Conservation (phyloP, 2,888 invertebrate genomes). For the Phania funesta region DNA sequence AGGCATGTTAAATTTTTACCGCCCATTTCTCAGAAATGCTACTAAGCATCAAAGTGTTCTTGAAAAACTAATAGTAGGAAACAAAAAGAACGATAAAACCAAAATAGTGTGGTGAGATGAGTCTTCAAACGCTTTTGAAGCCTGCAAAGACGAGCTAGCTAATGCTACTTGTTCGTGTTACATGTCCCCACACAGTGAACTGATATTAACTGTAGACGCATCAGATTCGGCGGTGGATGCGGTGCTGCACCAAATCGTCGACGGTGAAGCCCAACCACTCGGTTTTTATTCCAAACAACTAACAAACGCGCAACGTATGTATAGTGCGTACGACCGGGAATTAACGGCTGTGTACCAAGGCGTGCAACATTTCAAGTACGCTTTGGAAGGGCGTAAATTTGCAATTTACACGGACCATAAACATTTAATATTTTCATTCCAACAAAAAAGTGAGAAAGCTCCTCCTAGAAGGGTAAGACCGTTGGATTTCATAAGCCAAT, state of each 20-base stretch:
- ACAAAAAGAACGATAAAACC: too few relatives aligned
- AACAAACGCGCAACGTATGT: background rate
- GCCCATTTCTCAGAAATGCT: slow-evolving; percentile 67
- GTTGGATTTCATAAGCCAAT: slow-evolving; percentile 66
- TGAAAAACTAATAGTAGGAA: too few relatives aligned
- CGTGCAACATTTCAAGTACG: too few relatives aligned
- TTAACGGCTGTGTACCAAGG: slow-evolving; percentile 76
- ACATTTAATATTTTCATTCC: slow-evolving; percentile 76
- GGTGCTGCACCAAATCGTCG: background rate
- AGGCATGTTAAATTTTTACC: slow-evolving; percentile 75
- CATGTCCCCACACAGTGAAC: too few relatives aligned
- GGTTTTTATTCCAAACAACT: slow-evolving; percentile 30
- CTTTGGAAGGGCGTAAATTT: too few relatives aligned
- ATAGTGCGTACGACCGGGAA: slow-evolving; percentile 70
- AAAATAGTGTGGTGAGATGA: too few relatives aligned
- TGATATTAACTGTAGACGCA: background rate
- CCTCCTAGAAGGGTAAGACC: slow-evolving; percentile 51
- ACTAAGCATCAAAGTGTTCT: background rate
- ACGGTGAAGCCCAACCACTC: background rate
- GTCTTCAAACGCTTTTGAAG: too few relatives aligned
- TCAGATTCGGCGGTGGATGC: slow-evolving; percentile 7
- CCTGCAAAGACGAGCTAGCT: too few relatives aligned
- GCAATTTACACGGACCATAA: too few relatives aligned
- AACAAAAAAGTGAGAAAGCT: slow-evolving; percentile 71
- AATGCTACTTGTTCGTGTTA: too few relatives aligned